phyloP scores from a whole-genome alignment of 2,113 vertebrate species.

The Rhinopomastus cyanomelas region DNA sequence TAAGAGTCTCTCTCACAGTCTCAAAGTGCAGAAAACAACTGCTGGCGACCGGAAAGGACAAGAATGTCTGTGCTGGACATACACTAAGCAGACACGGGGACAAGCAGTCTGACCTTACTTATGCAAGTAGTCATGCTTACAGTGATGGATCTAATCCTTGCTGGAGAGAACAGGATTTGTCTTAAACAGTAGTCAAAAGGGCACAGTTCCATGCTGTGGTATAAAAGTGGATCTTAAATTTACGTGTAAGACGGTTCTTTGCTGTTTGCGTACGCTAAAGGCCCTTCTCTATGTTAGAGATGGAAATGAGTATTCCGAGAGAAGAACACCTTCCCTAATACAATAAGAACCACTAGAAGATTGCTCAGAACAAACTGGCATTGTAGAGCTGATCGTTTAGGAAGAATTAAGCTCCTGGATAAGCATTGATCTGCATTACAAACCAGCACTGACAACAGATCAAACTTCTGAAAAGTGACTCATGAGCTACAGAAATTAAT shows the following conservation, averaged over 20 bases:
- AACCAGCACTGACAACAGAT: neutral
- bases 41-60: neutral
- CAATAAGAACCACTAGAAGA: neutral
- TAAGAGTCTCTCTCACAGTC: neutral
- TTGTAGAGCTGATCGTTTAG: neutral
- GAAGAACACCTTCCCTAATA: neutral
- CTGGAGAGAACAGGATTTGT: neutral
- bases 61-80: neutral
- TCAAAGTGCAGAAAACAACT: neutral
- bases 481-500: neutral
- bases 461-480: slow-evolving; percentile 7
- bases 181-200: neutral
- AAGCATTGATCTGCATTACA: neutral
- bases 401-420: neutral
- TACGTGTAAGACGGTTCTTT: neutral
- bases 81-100: neutral
- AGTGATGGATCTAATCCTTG: neutral
- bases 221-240: neutral
- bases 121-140: neutral
- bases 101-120: neutral
- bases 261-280: neutral
- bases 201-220: neutral
- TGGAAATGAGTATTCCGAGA: neutral
- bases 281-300: neutral
- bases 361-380: neutral